Evolutionary conservation across 2,888 invertebrate species (phyloP), one percentile per base, ranked within the genome.

Genomic region (Beris morrisii): DNA sequence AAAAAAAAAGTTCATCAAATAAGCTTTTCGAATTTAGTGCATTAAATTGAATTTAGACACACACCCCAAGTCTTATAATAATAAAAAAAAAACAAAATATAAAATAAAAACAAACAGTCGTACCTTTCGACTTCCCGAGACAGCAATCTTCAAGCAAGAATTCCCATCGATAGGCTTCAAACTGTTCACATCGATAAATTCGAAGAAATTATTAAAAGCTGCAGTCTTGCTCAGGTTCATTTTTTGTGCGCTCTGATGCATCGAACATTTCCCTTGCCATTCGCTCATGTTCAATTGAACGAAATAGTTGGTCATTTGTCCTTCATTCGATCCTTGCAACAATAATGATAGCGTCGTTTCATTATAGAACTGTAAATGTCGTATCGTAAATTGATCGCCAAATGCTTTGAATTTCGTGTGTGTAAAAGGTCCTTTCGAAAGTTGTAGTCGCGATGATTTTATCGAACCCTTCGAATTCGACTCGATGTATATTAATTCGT

Each of bases 281-380:
- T 72, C 73, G 38, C 74, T 74, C 67, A 79, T 58, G 11, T 77
- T 81, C 77, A 81, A 83, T 79, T 75, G 85, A 75, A 74, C 79
- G 71, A 74, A 85, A 77, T 72, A 84, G 72, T 79, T 84, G 78
- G 56, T 82, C 59, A 71, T 86, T 80, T 69, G 84, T 70, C 77
- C 86, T 81, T 69, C 83, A 75, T 75, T 75, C 6, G 83, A 81
- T 71, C 86, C 86, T 77, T 86, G 84, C 13, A 88, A 78, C 15
- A 93, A 79, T 38, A 93, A 78, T n/a, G 93, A 92, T 22, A 93
- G 76, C 64, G 87, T 86, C 0, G 73, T 72, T 22, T 79, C 77
- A 58, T 79, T 89, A 79, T 93, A 93, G 78, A 92, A 92, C 75
- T 92, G 88, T 31, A 91, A 75, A 77, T 93, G 92, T 31, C 87